phyloP scores from a whole-genome alignment of 1,140 invertebrate genomes.

The Drosophila paulistorum region DNA sequence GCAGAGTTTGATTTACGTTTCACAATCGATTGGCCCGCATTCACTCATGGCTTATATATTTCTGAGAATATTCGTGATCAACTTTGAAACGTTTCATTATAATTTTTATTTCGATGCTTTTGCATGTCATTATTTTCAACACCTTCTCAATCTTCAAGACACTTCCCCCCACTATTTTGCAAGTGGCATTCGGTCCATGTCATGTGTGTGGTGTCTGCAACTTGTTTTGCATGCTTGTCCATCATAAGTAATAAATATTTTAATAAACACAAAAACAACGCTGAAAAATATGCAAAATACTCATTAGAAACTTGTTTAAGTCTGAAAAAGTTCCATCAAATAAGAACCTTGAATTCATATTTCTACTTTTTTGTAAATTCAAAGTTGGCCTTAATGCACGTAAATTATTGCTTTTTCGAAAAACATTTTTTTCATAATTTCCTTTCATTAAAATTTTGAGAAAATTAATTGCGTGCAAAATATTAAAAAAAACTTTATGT shows the following conservation, averaged over 20 bases:
- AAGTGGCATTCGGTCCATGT: background rate
- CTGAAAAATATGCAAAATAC: conserved; percentile 52
- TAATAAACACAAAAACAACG: conserved; percentile 38
- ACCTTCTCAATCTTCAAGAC: conserved; percentile 35
- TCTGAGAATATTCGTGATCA: conserved; percentile 28
- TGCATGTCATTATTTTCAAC: conserved; percentile 53
- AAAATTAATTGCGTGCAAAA: background rate
- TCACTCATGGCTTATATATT: conserved; percentile 36
- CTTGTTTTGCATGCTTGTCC: conserved; percentile 38
- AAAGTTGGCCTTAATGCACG: conserved; percentile 42
- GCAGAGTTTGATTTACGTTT: conserved; percentile 11
- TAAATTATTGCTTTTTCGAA: conserved; percentile 32
- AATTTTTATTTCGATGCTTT: conserved; percentile 23
- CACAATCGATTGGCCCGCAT: conserved; percentile 7
- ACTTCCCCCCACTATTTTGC: background rate
- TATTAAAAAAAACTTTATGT: background rate
- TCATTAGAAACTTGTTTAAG: conserved; percentile 57
- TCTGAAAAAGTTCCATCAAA: conserved; percentile 25
- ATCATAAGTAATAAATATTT: conserved; percentile 31
- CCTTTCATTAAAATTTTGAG: background rate
- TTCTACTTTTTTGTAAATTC: conserved; percentile 16
- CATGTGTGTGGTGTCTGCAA: background rate
- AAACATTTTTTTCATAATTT: conserved; percentile 8
- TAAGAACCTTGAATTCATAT: conserved; percentile 38
- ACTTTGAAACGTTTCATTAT: conserved; percentile 23